A percentile compares a stretch with the other conserved stretches of the same genome.
These are phyloP conservation scores for Sisor rabdophorus DNA, from an alignment of 2,113 vertebrate species.

Conservation along the genomic window DNA sequence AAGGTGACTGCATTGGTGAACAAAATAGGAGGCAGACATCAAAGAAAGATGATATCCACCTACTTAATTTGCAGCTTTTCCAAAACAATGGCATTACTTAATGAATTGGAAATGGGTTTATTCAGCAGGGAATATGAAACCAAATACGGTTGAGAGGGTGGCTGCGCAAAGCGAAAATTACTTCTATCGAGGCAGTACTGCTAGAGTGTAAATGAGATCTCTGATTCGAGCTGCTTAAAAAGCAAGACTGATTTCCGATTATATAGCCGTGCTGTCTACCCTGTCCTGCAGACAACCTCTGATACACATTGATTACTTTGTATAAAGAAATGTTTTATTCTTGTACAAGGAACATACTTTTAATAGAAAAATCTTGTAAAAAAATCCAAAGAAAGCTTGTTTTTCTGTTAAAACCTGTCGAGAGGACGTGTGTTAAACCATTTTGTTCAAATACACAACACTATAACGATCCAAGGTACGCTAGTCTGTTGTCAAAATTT, in stretches of 20 bases:
- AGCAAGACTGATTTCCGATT: neutral
- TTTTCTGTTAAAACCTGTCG: too few species aligned
- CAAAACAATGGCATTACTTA: conserved; percentile 59
- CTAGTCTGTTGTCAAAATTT: too few species aligned
- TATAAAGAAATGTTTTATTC: neutral
- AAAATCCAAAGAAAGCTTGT: too few species aligned
- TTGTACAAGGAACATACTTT: too few species aligned
- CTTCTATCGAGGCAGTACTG: conserved; percentile 31
- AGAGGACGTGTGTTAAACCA: too few species aligned
- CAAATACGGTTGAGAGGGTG: conserved; percentile 45
- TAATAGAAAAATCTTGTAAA: too few species aligned
- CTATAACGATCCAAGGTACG: too few species aligned
- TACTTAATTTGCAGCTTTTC: conserved; percentile 61
- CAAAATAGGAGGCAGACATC: neutral
- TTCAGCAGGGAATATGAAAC: conserved; percentile 52
- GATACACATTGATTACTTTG: too few species aligned
- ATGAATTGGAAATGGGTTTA: conserved; percentile 67
- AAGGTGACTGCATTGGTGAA: neutral
- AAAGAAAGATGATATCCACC: conserved; percentile 41
- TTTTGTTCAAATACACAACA: too few species aligned
- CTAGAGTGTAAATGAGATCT: conserved; percentile 55
- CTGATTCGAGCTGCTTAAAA: conserved; percentile 40
- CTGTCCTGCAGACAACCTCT: neutral
- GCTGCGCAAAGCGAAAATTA: conserved; percentile 41
- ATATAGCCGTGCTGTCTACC: neutral